Base-by-base conservation (phyloP, 2,797 vertebrate genomes). In the Meriones psammophilus region DNA sequence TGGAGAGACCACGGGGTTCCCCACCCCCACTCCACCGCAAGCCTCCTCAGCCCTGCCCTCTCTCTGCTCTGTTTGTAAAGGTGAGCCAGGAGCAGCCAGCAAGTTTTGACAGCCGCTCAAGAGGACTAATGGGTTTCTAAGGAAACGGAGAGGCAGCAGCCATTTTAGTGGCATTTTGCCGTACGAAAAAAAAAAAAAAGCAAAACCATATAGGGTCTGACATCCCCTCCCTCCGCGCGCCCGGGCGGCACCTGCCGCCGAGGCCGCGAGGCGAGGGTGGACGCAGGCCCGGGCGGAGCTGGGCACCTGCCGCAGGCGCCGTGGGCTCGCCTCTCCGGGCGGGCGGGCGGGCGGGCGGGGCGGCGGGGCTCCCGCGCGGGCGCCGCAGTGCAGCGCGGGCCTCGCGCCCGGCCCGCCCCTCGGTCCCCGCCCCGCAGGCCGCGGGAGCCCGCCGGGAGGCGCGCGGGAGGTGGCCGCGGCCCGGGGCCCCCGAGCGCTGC, bases 101-200 rank as follows among this genome's bases (percentile, higher is more conserved):
- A 96, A 97, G 97, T 88, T 97, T 97, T 86, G 95, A 97, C 95
- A 96, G 94, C 89, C 60, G 92, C 80, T 56, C 42, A 96, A 92
- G 95, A 87, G 97, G 94, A 97, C 96, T 79, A 89, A 95, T 74
- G 87, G 94, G 88, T 97, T 98, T 98, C 97, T 98, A 97, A 97
- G 94, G 97, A 97, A 97, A 97, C 96, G 0, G 81, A 95, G 94
- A 30, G 95, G 88, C 94, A 97, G 97, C 84, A 96, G 94, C 96
- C 95, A 97, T 98, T 98, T 98, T 98, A 96, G 94, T 89, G 89
- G 94, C 96, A 96, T 88, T 85, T 50, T 96, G 66, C 92, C 68
- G 79, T 39, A 97, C 78, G 96, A 97, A 95, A 94, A 92, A 42
- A 42, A 42, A 42, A 42, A 42, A 42, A 42, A 42, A 39, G 4